Evolutionary conservation across 2,888 invertebrate species (phyloP).

Genomic region (Ethmia dodecea): DNA sequence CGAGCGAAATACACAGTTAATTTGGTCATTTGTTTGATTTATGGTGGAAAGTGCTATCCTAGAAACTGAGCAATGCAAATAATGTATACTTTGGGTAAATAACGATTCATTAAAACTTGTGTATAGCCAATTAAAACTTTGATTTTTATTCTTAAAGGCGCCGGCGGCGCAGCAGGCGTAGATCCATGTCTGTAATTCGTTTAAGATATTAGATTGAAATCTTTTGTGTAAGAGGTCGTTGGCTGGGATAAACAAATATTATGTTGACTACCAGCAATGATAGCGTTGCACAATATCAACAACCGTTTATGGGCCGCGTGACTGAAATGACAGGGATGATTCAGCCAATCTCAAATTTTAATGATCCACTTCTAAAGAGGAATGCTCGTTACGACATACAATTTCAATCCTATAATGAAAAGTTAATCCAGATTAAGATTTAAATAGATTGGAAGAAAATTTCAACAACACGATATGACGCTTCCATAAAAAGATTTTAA

Average conservation of each 20-base stretch:
- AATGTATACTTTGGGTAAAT: too few relatives aligned
- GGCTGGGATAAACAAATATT: conserved; percentile 14
- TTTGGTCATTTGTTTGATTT: conserved; percentile 13
- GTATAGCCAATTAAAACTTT: too few relatives aligned
- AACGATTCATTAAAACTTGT: too few relatives aligned
- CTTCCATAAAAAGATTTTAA: too few relatives aligned
- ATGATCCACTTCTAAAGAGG: conserved; percentile 15
- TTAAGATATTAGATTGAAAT: too few relatives aligned
- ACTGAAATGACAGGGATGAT: conserved; percentile 35
- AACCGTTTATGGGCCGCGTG: conserved; percentile 19
- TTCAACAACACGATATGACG: too few relatives aligned
- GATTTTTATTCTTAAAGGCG: too few relatives aligned
- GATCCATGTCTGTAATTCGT: too few relatives aligned
- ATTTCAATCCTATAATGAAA: conserved; percentile 15
- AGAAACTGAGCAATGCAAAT: conserved; percentile 2
- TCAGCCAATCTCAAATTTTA: conserved; percentile 32
- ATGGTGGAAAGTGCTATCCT: conserved; percentile 13
- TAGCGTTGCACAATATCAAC: conserved; percentile 21
- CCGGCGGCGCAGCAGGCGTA: too few relatives aligned
- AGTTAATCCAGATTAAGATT: conserved; percentile 17
- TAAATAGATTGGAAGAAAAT: conserved; percentile 1
- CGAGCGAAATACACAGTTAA: conserved; percentile 9
- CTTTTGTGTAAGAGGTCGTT: conserved; percentile 11
- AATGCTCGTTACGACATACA: conserved; percentile 16
- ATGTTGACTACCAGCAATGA: conserved; percentile 16